A percentile compares a stretch with the other conserved stretches of the same genome.
These are phyloP conservation scores for Alauda arvensis DNA, from an alignment of 2,797 vertebrate genomes.

Conservation along the genomic window DNA sequence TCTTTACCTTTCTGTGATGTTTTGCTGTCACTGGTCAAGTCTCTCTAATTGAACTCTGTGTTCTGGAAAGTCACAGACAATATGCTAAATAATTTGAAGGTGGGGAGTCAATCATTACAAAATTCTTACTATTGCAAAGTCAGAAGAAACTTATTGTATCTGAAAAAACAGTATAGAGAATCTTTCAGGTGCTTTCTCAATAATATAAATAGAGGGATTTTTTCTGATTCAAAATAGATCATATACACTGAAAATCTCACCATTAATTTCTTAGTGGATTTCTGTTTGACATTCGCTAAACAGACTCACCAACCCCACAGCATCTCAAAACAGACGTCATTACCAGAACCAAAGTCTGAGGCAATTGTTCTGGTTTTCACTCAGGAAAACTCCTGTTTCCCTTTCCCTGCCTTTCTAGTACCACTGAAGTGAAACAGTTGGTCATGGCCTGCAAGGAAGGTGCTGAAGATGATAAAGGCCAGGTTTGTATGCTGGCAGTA, in stretches of 20 bases:
- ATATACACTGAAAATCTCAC: background rate
- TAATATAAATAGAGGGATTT: background rate
- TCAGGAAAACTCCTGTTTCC: background rate
- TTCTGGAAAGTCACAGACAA: background rate
- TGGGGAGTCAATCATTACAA: background rate
- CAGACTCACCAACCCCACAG: background rate
- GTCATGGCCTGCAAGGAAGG: background rate
- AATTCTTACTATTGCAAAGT: background rate
- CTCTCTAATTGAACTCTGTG: background rate
- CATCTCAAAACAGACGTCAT: background rate
- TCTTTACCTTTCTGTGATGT: background rate
- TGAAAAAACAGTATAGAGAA: background rate
- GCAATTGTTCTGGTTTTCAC: background rate
- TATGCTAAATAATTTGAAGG: background rate
- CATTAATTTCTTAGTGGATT: background rate
- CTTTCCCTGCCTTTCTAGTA: background rate
- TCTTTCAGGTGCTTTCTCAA: background rate
- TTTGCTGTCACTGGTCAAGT: background rate
- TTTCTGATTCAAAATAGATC: background rate
- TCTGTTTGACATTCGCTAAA: background rate
- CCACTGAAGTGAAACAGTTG: background rate
- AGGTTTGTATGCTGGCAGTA: background rate
- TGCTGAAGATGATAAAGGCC: background rate
- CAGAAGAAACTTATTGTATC: background rate
- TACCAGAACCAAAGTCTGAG: accelerated